phyloP scores from a whole-genome alignment of 2,797 vertebrate genomes.

The Cuniculus paca region DNA sequence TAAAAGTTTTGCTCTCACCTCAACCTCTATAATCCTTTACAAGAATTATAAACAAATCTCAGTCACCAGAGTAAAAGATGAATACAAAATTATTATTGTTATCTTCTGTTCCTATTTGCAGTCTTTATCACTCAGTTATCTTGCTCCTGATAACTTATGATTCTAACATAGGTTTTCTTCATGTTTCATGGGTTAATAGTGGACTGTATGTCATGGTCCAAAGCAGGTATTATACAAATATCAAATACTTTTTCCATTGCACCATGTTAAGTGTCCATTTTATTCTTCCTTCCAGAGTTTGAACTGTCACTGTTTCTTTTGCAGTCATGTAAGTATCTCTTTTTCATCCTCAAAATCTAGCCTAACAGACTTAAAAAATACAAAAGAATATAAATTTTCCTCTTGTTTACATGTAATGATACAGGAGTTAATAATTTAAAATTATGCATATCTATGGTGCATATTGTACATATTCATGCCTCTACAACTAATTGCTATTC shows the following conservation, averaged over 20 bases:
- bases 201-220: neutral
- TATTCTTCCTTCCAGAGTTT: neutral
- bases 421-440: neutral
- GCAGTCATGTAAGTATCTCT: neutral
- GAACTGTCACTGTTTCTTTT: neutral
- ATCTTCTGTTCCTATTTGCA: neutral
- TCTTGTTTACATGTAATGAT: neutral
- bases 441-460: neutral
- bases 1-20: neutral
- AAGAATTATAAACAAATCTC: neutral
- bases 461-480: neutral
- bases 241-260: neutral
- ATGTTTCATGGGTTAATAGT: neutral
- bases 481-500: neutral
- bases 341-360: neutral
- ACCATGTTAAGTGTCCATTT: neutral
- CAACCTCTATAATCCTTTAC: neutral
- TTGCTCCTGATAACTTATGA: neutral
- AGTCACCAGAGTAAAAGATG: neutral
- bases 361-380: neutral
- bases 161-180: neutral
- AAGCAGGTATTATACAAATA: neutral
- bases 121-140: neutral
- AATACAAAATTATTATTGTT: neutral
- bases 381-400: neutral